phyloP scores from a whole-genome alignment of 2,888 invertebrate genomes.

The Steinernema scapterisci region DNA sequence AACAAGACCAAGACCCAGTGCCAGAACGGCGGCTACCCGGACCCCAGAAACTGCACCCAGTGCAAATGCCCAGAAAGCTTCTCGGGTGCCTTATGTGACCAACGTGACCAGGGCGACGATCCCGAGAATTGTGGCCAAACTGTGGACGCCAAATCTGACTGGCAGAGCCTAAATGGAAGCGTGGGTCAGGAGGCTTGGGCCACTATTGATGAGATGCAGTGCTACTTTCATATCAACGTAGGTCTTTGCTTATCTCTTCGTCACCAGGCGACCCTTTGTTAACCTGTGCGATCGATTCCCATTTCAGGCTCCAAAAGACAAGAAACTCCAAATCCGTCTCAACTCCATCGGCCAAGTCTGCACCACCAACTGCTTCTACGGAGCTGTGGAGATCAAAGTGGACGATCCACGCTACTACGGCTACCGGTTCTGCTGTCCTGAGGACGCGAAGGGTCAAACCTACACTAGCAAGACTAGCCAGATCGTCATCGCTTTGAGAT shows the following conservation, averaged over 20 bases:
- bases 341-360: background rate
- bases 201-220: background rate
- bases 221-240: slow-evolving; percentile 23
- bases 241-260: background rate
- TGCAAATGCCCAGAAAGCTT: slow-evolving; percentile 62
- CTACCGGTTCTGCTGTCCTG: slow-evolving; percentile 28
- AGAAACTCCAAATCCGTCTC: background rate
- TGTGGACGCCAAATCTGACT: background rate
- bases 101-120: background rate
- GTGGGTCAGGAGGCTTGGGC: slow-evolving; percentile 15
- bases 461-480: background rate
- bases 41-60: slow-evolving; percentile 49
- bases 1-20: slow-evolving; percentile 46
- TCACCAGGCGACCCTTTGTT: too few species aligned
- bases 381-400: slow-evolving; percentile 29
- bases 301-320: background rate
- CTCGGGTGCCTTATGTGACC: slow-evolving; percentile 46
- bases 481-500: slow-evolving; percentile 2
- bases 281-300: background rate
- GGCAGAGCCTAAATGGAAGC: background rate
- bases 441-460: slow-evolving; percentile 8
- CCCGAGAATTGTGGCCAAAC: background rate
- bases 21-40: slow-evolving; percentile 58
- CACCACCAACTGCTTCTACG: slow-evolving; percentile 30
- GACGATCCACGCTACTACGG: slow-evolving; percentile 24